Conservation (phyloP, 2,797 vertebrate species). For the Syngnathus acus region DNA sequence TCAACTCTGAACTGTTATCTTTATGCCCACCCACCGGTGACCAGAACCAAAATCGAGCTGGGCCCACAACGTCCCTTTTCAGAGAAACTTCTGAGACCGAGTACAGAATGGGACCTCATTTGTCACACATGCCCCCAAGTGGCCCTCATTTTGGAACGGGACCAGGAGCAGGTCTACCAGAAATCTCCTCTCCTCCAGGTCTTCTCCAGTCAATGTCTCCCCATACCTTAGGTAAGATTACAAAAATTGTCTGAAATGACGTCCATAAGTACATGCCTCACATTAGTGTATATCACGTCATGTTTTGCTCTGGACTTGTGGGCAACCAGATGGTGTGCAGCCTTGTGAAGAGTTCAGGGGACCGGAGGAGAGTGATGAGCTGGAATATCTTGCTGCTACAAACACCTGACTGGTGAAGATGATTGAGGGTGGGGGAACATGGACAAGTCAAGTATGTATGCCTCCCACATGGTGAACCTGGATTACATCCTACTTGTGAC, state of each 20-base stretch:
- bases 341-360: neutral
- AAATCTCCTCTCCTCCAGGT: conserved; percentile 20
- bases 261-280: neutral
- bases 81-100: conserved; percentile 36
- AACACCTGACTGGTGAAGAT: neutral
- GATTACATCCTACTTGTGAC: neutral
- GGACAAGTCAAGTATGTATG: neutral
- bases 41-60: neutral
- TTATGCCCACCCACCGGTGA: neutral
- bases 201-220: conserved; percentile 12
- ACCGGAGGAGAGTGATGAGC: conserved; percentile 70
- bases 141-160: neutral
- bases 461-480: neutral
- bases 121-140: neutral
- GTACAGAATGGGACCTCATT: conserved; percentile 8
- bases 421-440: neutral
- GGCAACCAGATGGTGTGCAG: neutral
- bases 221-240: neutral
- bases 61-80: neutral
- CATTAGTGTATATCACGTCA: too few species aligned
- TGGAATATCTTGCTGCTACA: conserved; percentile 35
- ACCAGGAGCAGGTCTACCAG: conserved; percentile 5
- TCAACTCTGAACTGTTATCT: conserved; percentile 2
- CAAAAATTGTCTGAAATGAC: neutral
- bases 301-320: neutral